These are phyloP conservation scores for Xestia rhomboidea DNA, from an alignment of 2,888 invertebrate species.

Conservation along the genomic window DNA sequence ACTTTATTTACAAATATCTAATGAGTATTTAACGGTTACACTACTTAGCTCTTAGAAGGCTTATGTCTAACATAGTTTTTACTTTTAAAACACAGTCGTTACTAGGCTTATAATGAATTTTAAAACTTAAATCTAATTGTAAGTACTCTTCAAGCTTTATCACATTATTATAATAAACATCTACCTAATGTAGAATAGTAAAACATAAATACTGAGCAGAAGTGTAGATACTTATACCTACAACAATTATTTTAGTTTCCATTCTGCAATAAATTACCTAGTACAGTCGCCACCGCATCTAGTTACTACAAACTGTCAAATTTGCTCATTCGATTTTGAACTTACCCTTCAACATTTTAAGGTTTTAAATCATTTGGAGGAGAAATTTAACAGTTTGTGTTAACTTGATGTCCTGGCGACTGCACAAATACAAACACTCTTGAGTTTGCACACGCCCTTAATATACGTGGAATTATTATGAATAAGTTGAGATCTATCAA, in stretches of 20 bases:
- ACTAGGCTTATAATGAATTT: constrained; percentile 7
- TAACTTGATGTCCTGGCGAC: no score
- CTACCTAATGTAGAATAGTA: constrained; percentile 16
- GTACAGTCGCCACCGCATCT: background rate
- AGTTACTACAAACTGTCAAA: no score
- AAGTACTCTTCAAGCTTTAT: constrained; percentile 64
- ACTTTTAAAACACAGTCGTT: constrained; percentile 18
- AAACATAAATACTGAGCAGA: constrained; percentile 57
- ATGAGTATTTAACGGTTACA: constrained; percentile 64
- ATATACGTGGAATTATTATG: constrained; percentile 6
- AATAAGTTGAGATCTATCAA: constrained; percentile 59
- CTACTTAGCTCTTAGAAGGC: constrained; percentile 36
- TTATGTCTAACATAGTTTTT: constrained; percentile 24
- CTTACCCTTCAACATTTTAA: no score
- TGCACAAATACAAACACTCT: constrained; percentile 15
- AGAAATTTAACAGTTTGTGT: no score
- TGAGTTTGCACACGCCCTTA: constrained; percentile 15
- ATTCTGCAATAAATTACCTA: constrained; percentile 32
- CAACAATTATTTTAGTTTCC: background rate
- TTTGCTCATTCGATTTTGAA: no score
- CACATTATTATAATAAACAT: constrained; percentile 48
- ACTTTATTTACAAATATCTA: constrained; percentile 63
- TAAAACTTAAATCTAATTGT: constrained; percentile 41
- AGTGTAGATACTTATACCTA: background rate
- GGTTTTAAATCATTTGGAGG: no score